Conservation (phyloP, 2,113 vertebrate genomes). For the Coregonus clupeaformis region DNA sequence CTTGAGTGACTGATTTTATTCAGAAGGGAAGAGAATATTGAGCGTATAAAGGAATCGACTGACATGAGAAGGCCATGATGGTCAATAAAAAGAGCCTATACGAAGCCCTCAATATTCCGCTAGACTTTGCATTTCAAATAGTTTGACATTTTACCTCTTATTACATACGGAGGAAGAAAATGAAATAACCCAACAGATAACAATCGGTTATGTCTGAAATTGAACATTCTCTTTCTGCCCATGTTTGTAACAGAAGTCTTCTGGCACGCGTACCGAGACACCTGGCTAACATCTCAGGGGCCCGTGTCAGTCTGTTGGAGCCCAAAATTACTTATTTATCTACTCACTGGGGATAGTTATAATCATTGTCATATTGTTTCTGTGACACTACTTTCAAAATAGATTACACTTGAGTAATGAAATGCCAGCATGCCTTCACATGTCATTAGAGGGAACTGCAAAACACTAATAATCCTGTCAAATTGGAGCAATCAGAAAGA, state of each 20-base stretch:
- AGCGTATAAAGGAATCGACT: too few species aligned
- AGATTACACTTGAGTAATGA: conserved; percentile 6
- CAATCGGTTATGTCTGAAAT: too few species aligned
- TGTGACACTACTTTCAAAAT: background rate
- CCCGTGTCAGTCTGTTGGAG: background rate
- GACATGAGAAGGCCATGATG: too few species aligned
- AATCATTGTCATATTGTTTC: conserved; percentile 1
- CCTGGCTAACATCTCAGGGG: background rate
- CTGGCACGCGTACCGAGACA: background rate
- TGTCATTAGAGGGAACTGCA: background rate
- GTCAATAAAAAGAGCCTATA: too few species aligned
- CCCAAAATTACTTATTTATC: background rate
- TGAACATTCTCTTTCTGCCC: background rate
- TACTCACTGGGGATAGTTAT: conserved; percentile 1
- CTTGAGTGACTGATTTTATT: too few species aligned
- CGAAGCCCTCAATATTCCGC: too few species aligned
- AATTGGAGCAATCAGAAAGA: background rate
- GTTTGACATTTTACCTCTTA: too few species aligned
- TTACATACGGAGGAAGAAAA: too few species aligned
- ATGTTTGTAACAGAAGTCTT: background rate
- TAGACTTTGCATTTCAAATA: too few species aligned
- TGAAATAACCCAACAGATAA: too few species aligned
- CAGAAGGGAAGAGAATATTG: too few species aligned
- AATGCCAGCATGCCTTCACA: background rate
- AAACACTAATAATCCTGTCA: background rate